These are phyloP conservation scores for Bufo gargarizans DNA, from an alignment of 2,113 vertebrate genomes.

Conservation along the genomic window DNA sequence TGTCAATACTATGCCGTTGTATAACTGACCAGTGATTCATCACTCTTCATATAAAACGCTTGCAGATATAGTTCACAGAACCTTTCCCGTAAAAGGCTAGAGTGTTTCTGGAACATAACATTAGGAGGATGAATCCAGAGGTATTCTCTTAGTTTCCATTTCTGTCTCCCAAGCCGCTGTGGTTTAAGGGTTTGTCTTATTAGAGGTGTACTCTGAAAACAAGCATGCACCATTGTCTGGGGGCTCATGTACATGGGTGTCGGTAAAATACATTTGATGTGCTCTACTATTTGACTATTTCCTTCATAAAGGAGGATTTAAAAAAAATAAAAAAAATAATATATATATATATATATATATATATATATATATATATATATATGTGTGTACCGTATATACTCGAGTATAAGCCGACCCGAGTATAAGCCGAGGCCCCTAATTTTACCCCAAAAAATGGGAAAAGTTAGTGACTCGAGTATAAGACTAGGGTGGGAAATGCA, in stretches of 20 bases:
- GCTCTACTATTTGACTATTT: too few relatives aligned
- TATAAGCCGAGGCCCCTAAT: too few relatives aligned
- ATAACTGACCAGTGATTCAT: neutral
- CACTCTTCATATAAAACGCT: neutral
- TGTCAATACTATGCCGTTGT: neutral
- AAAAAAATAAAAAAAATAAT: too few relatives aligned
- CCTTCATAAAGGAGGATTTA: too few relatives aligned
- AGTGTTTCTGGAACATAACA: slow-evolving; percentile 5
- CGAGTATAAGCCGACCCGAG: too few relatives aligned
- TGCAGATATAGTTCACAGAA: neutral
- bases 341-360: too few relatives aligned
- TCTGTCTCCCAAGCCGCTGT: neutral
- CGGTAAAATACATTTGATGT: too few relatives aligned
- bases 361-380: too few relatives aligned
- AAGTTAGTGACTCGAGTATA: too few relatives aligned
- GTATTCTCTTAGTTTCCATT: neutral
- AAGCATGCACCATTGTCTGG: neutral
- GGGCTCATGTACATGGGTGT: neutral
- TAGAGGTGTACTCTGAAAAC: neutral
- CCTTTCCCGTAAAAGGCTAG: neutral
- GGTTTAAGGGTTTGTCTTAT: neutral
- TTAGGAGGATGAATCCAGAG: neutral
- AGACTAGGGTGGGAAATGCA: too few relatives aligned
- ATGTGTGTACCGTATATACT: too few relatives aligned
- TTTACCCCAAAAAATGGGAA: too few relatives aligned